These are phyloP conservation scores for Mimumesa dahlbomi DNA, from an alignment of 2,888 invertebrate genomes.

Conservation along the genomic window DNA sequence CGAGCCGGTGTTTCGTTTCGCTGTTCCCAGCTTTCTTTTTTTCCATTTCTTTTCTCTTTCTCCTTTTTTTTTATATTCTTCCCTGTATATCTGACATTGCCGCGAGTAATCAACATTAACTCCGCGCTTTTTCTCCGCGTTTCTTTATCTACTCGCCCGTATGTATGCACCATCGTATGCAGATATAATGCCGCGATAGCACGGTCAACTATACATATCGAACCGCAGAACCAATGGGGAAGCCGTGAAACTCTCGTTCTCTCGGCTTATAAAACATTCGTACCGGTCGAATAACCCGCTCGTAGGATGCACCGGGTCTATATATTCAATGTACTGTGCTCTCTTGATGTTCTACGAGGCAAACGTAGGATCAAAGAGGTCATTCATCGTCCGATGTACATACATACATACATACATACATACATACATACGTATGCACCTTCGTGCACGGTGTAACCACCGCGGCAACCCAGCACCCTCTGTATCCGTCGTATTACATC, in stretches of 20 bases:
- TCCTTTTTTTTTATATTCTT: constrained; percentile 3
- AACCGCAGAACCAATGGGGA: constrained; percentile 24
- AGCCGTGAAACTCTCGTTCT: constrained; percentile 9
- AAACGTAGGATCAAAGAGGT: constrained; percentile 75
- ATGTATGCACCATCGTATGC: constrained; percentile 1
- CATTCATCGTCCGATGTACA: constrained; percentile 72
- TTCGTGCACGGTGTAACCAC: constrained; percentile 53
- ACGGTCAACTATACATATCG: constrained; percentile 33
- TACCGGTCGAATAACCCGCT: constrained; percentile 32
- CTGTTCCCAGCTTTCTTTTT: constrained; percentile 35
- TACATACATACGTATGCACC: constrained; percentile 53
- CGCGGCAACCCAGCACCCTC: constrained; percentile 53
- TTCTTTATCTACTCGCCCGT: background rate
- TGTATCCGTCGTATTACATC: constrained; percentile 67
- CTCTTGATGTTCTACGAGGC: constrained; percentile 47
- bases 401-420: too few relatives aligned
- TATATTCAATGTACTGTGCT: constrained; percentile 34
- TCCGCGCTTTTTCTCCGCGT: constrained; percentile 5
- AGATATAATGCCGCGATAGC: constrained; percentile 3
- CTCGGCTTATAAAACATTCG: constrained; percentile 37
- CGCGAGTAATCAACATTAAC: constrained; percentile 40
- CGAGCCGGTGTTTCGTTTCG: too few relatives aligned
- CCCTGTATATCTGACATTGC: constrained; percentile 6
- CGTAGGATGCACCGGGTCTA: constrained; percentile 25
- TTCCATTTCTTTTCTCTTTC: constrained; percentile 18